These are phyloP conservation scores for Gadus macrocephalus DNA, from an alignment of 2,113 vertebrate species.

Conservation along the genomic window DNA sequence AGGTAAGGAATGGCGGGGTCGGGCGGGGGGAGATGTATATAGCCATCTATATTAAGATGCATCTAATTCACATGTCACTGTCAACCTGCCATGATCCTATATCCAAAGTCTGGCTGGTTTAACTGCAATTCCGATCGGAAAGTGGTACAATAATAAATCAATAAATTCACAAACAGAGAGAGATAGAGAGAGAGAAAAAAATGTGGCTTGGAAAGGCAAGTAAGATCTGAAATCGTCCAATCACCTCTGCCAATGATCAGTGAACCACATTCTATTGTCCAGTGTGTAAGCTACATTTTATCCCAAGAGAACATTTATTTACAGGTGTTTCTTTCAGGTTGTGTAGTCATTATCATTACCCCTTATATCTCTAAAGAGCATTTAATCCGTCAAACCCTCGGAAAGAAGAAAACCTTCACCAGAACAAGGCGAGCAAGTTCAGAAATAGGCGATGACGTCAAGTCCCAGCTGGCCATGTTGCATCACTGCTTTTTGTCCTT, in stretches of 20 bases:
- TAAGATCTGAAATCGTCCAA: too few relatives aligned
- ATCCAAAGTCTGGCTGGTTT: conserved; percentile 4
- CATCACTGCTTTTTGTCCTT: conserved; percentile 74
- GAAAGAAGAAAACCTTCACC: conserved; percentile 42
- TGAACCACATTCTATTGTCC: conserved; percentile 42
- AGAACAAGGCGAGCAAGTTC: conserved; percentile 47
- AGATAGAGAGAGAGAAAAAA: conserved; percentile 3
- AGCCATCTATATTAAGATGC: neutral
- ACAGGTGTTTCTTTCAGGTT: conserved; percentile 39
- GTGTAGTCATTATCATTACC: conserved; percentile 32
- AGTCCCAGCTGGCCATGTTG: conserved; percentile 33
- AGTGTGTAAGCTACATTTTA: conserved; percentile 71
- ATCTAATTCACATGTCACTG: conserved; percentile 18
- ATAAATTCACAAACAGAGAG: conserved; percentile 35
- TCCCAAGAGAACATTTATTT: conserved; percentile 39
- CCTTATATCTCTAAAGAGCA: conserved; percentile 33
- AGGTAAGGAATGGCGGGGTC: too few relatives aligned
- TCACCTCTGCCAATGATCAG: neutral
- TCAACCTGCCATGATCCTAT: conserved; percentile 27
- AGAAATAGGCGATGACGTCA: conserved; percentile 34
- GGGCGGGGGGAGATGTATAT: too few relatives aligned
- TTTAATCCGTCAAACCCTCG: conserved; percentile 42
- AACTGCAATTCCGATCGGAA: conserved; percentile 2
- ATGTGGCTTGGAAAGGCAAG: too few relatives aligned
- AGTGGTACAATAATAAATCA: conserved; percentile 15